Conservation (phyloP, 1,140 invertebrate species). For the Leptinotarsa undecemlineata region DNA sequence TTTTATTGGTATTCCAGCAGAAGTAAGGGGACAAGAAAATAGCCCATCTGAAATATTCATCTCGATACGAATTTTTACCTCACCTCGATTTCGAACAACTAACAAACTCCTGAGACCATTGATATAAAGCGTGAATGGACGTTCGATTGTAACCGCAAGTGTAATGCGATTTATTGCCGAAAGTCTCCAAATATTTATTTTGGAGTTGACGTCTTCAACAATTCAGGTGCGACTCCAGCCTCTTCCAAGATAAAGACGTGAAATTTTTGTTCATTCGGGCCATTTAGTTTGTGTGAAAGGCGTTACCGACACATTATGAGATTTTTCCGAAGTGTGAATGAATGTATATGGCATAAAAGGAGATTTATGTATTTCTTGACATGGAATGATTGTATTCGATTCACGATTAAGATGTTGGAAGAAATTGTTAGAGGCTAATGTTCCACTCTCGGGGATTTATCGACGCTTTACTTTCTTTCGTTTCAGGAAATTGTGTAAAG, state of each 20-base stretch:
- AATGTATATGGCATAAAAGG: constrained; percentile 28
- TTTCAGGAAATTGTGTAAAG: too few relatives aligned
- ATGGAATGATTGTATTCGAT: constrained; percentile 24
- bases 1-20: too few relatives aligned
- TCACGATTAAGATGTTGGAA: constrained; percentile 36
- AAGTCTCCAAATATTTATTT: constrained; percentile 52
- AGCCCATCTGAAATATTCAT: too few relatives aligned
- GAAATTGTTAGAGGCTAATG: constrained; percentile 6
- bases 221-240: constrained; percentile 43
- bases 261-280: constrained; percentile 39
- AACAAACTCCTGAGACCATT: constrained; percentile 6
- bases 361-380: constrained; percentile 42
- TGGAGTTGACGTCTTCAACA: constrained; percentile 43
- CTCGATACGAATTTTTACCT: not conserved
- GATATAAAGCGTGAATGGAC: constrained; percentile 12
- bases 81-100: not conserved
- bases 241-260: constrained; percentile 39
- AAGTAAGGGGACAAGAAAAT: too few relatives aligned
- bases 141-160: constrained; percentile 41
- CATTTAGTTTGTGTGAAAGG: constrained; percentile 33
- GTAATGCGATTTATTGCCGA: constrained; percentile 52
- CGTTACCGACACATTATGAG: constrained; percentile 36
- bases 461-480: too few relatives aligned
- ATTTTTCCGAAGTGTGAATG: constrained; percentile 33
- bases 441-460: not conserved